Base-by-base conservation (phyloP, 2,888 invertebrate species). In the Notodonta ziczac region DNA sequence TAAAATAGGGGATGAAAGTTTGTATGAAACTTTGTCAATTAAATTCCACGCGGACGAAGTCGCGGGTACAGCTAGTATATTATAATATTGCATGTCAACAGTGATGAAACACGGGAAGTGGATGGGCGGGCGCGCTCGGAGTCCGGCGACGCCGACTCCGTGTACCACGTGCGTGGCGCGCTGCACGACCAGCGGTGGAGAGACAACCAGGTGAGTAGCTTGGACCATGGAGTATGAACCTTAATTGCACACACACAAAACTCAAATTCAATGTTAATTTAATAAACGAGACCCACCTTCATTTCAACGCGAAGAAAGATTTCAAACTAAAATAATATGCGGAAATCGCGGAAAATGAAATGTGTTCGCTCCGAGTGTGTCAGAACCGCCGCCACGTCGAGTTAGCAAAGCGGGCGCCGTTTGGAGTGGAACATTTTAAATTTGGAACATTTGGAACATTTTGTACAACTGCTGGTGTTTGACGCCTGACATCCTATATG, bases 91-190 rank as follows among this genome's bases (percentile, higher is more conserved):
- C 64, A 62, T 77, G 72, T 75, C 67, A 32, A 65, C 91, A 98
- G 98, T 91, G 98, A 98, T 85, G 98, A 98, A 76, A 96, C 95
- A 64, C 94, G 91, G 69, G 96, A 95, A 86, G 94, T 94, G 68
- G 85, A 94, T 77, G 89, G 96, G 58, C 94, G 97, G 59, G 95
- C 96, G 65, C 94, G 97, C 59, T 97, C 97, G 39, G 97, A 97
- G 89, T 97, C 97, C 0, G 96, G 96, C 0, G 97, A 97, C 80
- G 95, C 95, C n/a, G 96, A 96, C 80, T 96, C 96, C 62, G 96
- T 96, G 69, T 96, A 95, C 77, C 95, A 94, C 83, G 95, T 93
- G 55, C 77, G 91, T 70, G 89, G 94, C 56, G 92, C 94, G 73
- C 76, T 95, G 78, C 89, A 93, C 79, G 92, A 93, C 72, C 71